Base-by-base conservation (phyloP, 2,888 invertebrate genomes). In the Calameuta idolon region DNA sequence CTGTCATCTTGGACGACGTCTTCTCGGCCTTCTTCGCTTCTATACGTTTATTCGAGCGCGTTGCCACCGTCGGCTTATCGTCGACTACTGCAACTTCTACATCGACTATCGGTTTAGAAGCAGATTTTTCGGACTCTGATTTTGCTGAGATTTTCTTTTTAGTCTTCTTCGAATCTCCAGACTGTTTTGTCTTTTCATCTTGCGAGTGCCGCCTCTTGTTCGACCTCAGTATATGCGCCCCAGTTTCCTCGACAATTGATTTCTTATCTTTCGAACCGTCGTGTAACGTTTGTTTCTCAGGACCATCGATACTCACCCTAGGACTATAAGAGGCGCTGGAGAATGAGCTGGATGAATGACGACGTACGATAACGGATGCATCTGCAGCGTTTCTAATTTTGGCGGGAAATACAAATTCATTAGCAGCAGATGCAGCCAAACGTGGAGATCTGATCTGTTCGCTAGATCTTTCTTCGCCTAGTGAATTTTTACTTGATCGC, bases 311-410 rank as follows among this genome's bases (percentile, higher is more conserved):
- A 86, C 94, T 94, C 30, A 94, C 91, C 35, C 94, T 92, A 1
- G 94, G 94, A 86, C 95, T 95, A 91, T 94, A 93, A 23, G 95
- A 94, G 3, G 94, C 94, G 87, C 95, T 95, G 0, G 96, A 96
- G 88, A 96, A 96, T 0, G 96, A 96, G 89, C 96, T 96, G 74
- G 96, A 97, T 3, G 97, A 97, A 87, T 97, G 96, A 31, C 97
- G 93, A 69, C 97, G 93, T 85, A 97, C 95, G 79, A 97, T 96
- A 86, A 96, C 94, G 0, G 97, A 96, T 77, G 95, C 95, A 88
- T 96, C 96, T 1, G 95, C 95, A 85, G 94, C 90, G 69, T 92
- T 90, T 30, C 88, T 85, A 40, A 90, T 89, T 79, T 89, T 91
- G 3, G 90, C 87, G 0, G 90, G 89, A 74, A 86, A 86, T n/a